Evolutionary conservation across 1,140 invertebrate genomes (phyloP).

Genomic region (Trichonephila inaurata): DNA sequence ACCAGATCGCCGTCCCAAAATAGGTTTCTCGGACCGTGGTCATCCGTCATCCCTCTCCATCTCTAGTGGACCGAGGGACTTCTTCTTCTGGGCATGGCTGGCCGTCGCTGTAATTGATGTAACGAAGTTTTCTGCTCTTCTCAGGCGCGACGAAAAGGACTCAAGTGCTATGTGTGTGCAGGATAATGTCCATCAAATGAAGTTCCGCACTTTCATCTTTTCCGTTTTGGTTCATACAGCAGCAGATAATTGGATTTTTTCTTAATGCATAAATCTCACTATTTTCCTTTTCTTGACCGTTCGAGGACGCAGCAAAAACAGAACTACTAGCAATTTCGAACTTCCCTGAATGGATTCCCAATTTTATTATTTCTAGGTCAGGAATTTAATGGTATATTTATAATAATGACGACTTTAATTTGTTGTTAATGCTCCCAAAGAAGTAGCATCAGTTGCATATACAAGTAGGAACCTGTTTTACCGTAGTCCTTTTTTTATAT

Average conservation of each 20-base stretch:
- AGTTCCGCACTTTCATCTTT: neutral
- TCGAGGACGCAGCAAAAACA: too few species aligned
- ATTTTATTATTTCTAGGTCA: too few species aligned
- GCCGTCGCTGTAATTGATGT: neutral
- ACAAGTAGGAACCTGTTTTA: too few species aligned
- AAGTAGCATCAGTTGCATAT: too few species aligned
- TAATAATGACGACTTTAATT: too few species aligned
- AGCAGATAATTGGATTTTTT: neutral
- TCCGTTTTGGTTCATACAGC: neutral
- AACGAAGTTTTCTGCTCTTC: slow-evolving; percentile 33
- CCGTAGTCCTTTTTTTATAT: too few species aligned
- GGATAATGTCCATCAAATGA: neutral
- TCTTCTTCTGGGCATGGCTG: neutral
- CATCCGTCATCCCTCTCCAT: slow-evolving; percentile 21
- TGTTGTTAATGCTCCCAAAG: too few species aligned
- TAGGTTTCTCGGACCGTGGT: slow-evolving; percentile 22
- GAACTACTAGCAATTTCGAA: too few species aligned
- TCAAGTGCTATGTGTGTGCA: neutral
- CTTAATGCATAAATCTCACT: too few species aligned
- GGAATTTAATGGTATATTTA: too few species aligned
- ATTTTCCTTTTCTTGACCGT: neutral
- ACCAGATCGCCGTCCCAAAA: slow-evolving; percentile 40
- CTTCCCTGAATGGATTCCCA: too few species aligned
- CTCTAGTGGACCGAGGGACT: too few species aligned
- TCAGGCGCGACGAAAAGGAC: neutral